Conservation (phyloP, 2,113 vertebrate genomes). For the Trachemys scripta region DNA sequence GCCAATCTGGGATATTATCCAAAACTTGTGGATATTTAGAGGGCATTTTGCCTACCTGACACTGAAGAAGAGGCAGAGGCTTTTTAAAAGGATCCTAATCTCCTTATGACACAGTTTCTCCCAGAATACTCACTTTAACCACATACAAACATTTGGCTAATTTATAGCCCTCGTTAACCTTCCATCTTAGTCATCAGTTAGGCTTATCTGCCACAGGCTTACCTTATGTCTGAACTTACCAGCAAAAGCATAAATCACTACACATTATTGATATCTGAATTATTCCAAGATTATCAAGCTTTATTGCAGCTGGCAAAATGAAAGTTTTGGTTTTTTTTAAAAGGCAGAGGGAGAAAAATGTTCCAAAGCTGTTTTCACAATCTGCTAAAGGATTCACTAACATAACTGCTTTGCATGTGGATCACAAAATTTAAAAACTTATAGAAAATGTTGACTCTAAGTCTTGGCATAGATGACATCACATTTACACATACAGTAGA, state of each 20-base stretch:
- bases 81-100: background rate
- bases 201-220: background rate
- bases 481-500: background rate
- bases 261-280: background rate
- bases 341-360: background rate
- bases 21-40: background rate
- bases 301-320: background rate
- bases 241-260: background rate
- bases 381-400: background rate
- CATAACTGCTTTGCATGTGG: background rate
- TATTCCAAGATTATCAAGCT: background rate
- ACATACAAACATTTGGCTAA: background rate
- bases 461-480: background rate
- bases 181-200: background rate
- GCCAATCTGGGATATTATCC: background rate
- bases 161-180: background rate
- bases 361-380: background rate
- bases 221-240: background rate
- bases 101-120: background rate
- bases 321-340: background rate
- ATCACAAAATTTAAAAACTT: background rate
- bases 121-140: slow-evolving; percentile 15
- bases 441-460: background rate
- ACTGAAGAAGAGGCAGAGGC: background rate
- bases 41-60: background rate